Percentiles rank a stretch among this genome's conserved stretches.
phyloP scores from a whole-genome alignment of 2,888 invertebrate genomes.

The Aspidiotus destructor region DNA sequence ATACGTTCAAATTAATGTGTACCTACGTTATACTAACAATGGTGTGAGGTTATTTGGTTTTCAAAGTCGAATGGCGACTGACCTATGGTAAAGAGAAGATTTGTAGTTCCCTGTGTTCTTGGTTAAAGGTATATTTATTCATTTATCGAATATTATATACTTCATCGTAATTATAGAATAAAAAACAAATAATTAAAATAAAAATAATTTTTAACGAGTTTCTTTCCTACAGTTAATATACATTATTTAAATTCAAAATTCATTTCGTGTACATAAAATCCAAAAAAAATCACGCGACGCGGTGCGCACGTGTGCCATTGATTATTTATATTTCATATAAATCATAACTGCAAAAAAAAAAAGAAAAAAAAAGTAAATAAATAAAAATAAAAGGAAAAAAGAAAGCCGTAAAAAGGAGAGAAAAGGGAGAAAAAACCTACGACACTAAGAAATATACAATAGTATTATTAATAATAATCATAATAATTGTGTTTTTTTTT shows the following conservation, averaged over 20 bases:
- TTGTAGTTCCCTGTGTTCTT: constrained; percentile 1
- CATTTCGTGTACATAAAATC: constrained; percentile 28
- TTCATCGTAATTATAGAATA: constrained; percentile 18
- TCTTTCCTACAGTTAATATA: constrained; percentile 31
- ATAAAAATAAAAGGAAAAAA: too few species aligned
- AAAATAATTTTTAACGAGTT: constrained; percentile 29
- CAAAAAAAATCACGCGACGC: constrained; percentile 20
- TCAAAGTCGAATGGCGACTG: too few species aligned
- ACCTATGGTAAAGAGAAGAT: neutral
- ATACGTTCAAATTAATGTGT: too few species aligned
- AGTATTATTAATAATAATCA: too few species aligned
- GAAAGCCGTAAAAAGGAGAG: too few species aligned
- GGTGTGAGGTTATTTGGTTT: neutral
- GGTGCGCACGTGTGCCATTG: too few species aligned
- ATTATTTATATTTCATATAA: too few species aligned
- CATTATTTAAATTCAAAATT: constrained; percentile 11
- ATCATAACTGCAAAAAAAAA: constrained; percentile 8
- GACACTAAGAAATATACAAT: too few species aligned
- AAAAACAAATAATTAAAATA: constrained; percentile 32
- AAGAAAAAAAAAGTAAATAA: constrained; percentile 12
- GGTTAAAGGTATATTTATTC: constrained; percentile 10
- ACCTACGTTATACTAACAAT: neutral
- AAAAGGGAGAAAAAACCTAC: too few species aligned
- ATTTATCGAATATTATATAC: constrained; percentile 17
- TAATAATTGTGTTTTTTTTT: too few species aligned